A percentile compares a stretch with the other conserved stretches of the same genome.
Conservation (phyloP, 2,797 vertebrate genomes). For the Poecilia picta region DNA sequence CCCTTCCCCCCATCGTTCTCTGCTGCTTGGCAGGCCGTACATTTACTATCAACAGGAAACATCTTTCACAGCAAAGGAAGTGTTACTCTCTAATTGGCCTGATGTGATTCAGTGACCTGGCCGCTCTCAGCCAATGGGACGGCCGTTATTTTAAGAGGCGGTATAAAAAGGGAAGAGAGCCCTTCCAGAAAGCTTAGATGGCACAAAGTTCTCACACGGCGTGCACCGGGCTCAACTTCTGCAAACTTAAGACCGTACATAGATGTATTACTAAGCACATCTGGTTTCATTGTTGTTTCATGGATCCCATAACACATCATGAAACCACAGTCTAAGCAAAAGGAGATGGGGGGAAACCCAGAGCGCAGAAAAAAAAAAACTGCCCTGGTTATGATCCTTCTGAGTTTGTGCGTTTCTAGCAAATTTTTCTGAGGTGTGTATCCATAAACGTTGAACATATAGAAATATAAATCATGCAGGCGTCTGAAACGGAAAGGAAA, state of each 20-base stretch:
- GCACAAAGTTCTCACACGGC: conserved; percentile 63
- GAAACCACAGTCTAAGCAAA: conserved; percentile 79
- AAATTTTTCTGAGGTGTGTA: conserved; percentile 43
- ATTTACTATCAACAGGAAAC: conserved; percentile 96
- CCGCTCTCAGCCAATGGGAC: conserved; percentile 84
- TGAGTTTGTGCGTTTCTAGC: conserved; percentile 20
- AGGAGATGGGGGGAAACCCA: conserved; percentile 72
- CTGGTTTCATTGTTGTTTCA: conserved; percentile 79
- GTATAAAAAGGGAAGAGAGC: conserved; percentile 86
- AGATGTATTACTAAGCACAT: conserved; percentile 77
- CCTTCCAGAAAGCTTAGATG: conserved; percentile 65
- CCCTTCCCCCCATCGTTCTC: conserved; percentile 41
- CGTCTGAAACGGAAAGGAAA: conserved; percentile 34
- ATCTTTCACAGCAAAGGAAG: conserved; percentile 94
- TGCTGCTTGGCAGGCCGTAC: conserved; percentile 54
- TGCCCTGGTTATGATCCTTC: conserved; percentile 57
- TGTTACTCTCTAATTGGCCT: conserved; percentile 88
- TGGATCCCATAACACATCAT: conserved; percentile 73
- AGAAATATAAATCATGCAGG: conserved; percentile 44
- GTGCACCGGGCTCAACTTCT: conserved; percentile 63
- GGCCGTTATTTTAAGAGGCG: conserved; percentile 90
- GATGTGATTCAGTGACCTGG: conserved; percentile 84
- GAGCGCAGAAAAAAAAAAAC: conserved; percentile 48
- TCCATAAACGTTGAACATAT: conserved; percentile 40
- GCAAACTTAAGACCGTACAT: conserved; percentile 58